Evolutionary conservation across 2,888 invertebrate species (phyloP).

Genomic region (Ypsolopha scabrella): DNA sequence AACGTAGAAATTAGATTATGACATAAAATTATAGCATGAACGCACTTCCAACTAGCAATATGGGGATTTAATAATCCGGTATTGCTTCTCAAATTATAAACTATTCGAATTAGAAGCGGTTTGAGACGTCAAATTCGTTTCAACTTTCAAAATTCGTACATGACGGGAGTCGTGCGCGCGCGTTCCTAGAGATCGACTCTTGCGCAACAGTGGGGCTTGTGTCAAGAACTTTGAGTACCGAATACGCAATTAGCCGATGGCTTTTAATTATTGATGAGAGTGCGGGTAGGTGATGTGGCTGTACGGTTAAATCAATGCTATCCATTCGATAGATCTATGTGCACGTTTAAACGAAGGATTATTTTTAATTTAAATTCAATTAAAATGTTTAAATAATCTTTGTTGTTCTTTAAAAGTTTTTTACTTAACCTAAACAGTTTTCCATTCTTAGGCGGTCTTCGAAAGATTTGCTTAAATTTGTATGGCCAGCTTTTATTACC

Average conservation of each 20-base stretch:
- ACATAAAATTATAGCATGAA: slow-evolving; percentile 1
- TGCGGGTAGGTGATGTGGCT: not conserved
- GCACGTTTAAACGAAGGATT: not conserved
- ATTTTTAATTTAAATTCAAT: no score
- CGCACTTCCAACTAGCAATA: not conserved
- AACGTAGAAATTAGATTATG: slow-evolving; percentile 1
- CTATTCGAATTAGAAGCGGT: not conserved
- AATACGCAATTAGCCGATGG: slow-evolving; percentile 8
- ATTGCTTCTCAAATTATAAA: not conserved
- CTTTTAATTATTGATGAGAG: slow-evolving; percentile 3
- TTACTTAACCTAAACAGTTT: no score
- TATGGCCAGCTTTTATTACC: no score
- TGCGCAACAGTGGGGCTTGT: slow-evolving; percentile 5
- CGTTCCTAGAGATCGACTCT: not conserved
- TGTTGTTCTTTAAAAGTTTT: no score
- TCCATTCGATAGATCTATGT: not conserved
- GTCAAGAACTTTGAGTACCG: slow-evolving; percentile 1
- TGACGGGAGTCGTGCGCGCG: not conserved
- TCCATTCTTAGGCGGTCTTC: no score
- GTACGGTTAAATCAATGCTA: not conserved
- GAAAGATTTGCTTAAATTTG: no score
- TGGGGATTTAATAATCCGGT: not conserved
- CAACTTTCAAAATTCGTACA: not conserved
- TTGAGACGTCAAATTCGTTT: not conserved
- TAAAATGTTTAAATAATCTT: no score